Percentiles rank a stretch among this genome's conserved stretches.
Conservation (phyloP, 30 jellyfish, hydroid and myxozoan species). For the Nemopilema nomurai region DNA sequence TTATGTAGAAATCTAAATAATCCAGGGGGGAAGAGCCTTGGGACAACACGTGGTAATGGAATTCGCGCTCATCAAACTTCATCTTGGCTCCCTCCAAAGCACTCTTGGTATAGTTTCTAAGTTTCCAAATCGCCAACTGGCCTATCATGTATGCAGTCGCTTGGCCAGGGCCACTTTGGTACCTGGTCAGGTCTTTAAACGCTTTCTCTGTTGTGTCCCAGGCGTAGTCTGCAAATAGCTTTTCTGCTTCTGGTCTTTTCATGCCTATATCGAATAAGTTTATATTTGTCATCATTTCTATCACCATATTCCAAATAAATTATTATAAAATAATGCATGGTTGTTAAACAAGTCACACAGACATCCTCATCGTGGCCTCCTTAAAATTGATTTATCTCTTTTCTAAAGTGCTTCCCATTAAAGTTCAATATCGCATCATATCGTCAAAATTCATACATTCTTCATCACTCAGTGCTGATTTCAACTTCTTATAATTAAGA, state of each 20-base stretch:
- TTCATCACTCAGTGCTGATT: too few relatives aligned
- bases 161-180: slow-evolving; percentile 96
- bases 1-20: slow-evolving; percentile 69
- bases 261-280: slow-evolving; percentile 37
- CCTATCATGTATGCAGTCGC: slow-evolving; percentile 99
- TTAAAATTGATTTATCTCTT: too few relatives aligned
- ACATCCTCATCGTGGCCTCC: too few relatives aligned
- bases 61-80: slow-evolving; percentile 78
- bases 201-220: slow-evolving; percentile 95
- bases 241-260: slow-evolving; percentile 77
- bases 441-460: too few relatives aligned
- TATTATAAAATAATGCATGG: too few relatives aligned
- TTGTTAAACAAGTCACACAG: too few relatives aligned
- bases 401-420: too few relatives aligned
- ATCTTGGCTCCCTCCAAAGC: slow-evolving; percentile 58
- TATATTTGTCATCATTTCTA: too few relatives aligned
- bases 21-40: slow-evolving; percentile 97
- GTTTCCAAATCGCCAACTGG: slow-evolving; percentile 90
- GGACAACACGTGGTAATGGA: slow-evolving; percentile 82
- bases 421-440: too few relatives aligned
- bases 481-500: too few relatives aligned
- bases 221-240: slow-evolving; percentile 78
- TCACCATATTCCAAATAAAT: too few relatives aligned
- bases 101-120: slow-evolving; percentile 77
- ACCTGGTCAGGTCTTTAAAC: slow-evolving; percentile 82